phyloP scores from a whole-genome alignment of 2,888 invertebrate species.

The Nebria salina region DNA sequence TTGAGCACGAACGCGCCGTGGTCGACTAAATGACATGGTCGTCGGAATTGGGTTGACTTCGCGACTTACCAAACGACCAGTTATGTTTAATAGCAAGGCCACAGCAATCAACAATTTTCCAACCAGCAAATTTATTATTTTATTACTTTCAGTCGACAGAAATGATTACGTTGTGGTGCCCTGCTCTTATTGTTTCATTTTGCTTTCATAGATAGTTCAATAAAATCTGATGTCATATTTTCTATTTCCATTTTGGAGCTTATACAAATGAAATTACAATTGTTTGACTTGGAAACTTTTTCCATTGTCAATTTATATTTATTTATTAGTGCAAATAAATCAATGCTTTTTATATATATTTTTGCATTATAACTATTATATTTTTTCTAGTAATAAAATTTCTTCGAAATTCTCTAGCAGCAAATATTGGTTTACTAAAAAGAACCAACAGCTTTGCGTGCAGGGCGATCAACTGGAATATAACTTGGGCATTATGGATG shows the following conservation, averaged over 20 bases:
- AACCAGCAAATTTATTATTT: background rate
- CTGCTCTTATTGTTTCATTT: background rate
- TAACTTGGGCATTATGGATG: background rate
- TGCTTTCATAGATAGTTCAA: background rate
- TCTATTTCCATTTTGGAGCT: background rate
- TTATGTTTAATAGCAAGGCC: background rate
- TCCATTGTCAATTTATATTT: background rate
- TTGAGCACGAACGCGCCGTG: constrained; percentile 7
- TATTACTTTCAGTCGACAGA: background rate
- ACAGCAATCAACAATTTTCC: background rate
- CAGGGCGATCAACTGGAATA: background rate
- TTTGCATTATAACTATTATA: too few relatives aligned
- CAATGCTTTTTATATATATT: too few relatives aligned
- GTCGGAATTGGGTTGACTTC: background rate
- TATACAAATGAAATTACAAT: background rate
- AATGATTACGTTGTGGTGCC: background rate
- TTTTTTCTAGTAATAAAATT: too few relatives aligned
- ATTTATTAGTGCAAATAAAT: too few relatives aligned
- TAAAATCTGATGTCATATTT: background rate
- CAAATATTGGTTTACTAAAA: too few relatives aligned
- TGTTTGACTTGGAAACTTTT: background rate
- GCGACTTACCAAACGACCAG: background rate
- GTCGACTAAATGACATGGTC: background rate
- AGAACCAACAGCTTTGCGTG: too few relatives aligned
- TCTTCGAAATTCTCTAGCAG: too few relatives aligned